Base-by-base conservation (phyloP, 2,113 vertebrate species). In the Micronycteris hirsuta region DNA sequence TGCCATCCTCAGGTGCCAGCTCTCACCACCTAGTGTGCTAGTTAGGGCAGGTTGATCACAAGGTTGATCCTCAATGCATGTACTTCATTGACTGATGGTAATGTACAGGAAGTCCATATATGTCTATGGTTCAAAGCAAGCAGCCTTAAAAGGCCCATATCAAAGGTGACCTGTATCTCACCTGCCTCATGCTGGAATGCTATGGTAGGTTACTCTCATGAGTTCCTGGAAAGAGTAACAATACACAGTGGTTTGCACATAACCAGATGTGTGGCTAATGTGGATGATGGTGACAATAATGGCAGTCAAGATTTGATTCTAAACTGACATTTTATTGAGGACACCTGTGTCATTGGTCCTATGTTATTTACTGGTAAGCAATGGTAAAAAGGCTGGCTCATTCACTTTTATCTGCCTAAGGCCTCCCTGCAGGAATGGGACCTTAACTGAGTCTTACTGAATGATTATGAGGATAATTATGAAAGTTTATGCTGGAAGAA, bases 31-130 rank as follows among this genome's bases (percentile, higher is more conserved):
- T n/a, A n/a, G 45, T 85, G 43, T 71, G 38, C 13, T 36, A 89
- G 61, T 52, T 92, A 95, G 96, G 89, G 43, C 87, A 67, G 36
- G 31, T 2, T 63, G n/a, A n/a, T 97, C 86, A 97, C 76, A 36
- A 83, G 77, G 91, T 87, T 61, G 38, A 73, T 77, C 94, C 87
- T 88, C 26, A 73, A 38, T 36, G 0, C 4, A 6, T 0, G 13
- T 22, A 83, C 0, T 56, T 86, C 49, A 70, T 12, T 83, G 0
- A 70, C 12, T 83, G 0, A 54, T 1, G 52, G 78, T 81, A 88
- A 95, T 91, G n/a, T 68, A 52, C 16, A 80, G 96, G 96, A 77
- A 77, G 47, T 38, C 15, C 24, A 33, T 24, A 11, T 45, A 24
- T 22, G 31, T 43, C 86, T 95, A 92, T 95, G 95, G 92, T 96